Evolutionary conservation across 2,888 invertebrate species (phyloP).

Genomic region (Meiosimyza decipiens): DNA sequence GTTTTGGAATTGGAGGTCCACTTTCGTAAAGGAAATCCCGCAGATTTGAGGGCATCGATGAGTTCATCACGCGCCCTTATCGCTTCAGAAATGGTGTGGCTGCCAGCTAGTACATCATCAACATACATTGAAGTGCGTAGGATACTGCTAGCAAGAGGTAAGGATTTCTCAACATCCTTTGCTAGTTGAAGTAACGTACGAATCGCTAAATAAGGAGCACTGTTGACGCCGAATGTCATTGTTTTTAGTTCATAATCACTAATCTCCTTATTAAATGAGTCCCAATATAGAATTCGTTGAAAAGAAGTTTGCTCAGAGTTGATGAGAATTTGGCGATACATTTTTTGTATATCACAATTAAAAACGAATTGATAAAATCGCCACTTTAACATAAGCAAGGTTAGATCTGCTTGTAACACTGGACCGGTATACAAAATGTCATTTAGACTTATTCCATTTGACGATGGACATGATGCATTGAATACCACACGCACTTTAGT

Average conservation of each 20-base stretch:
- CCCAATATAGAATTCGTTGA: slow-evolving; percentile 25
- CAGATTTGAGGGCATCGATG: slow-evolving; percentile 22
- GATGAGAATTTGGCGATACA: slow-evolving; percentile 18
- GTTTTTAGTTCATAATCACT: slow-evolving; percentile 29
- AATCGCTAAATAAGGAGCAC: slow-evolving; percentile 35
- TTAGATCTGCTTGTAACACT: slow-evolving; percentile 20
- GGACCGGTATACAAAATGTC: slow-evolving; percentile 27
- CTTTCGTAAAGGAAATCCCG: slow-evolving; percentile 26
- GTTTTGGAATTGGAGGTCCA: too few relatives aligned
- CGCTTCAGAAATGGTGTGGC: slow-evolving; percentile 31
- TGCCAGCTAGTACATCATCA: slow-evolving; percentile 36
- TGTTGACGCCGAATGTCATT: slow-evolving; percentile 35
- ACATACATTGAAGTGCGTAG: slow-evolving; percentile 40
- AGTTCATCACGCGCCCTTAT: slow-evolving; percentile 28
- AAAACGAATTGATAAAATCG: slow-evolving; percentile 10
- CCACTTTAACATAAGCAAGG: slow-evolving; percentile 3
- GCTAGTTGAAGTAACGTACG: slow-evolving; percentile 34
- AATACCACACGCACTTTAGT: neutral
- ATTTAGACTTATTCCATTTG: slow-evolving; percentile 25
- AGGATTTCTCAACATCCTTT: slow-evolving; percentile 25
- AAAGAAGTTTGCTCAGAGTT: slow-evolving; percentile 1
- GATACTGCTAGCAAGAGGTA: slow-evolving; percentile 35
- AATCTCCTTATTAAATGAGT: neutral
- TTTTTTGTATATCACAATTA: slow-evolving; percentile 22
- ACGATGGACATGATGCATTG: slow-evolving; percentile 31